phyloP scores from a whole-genome alignment of 1,140 invertebrate species.

The Rhyacophila brunnea region DNA sequence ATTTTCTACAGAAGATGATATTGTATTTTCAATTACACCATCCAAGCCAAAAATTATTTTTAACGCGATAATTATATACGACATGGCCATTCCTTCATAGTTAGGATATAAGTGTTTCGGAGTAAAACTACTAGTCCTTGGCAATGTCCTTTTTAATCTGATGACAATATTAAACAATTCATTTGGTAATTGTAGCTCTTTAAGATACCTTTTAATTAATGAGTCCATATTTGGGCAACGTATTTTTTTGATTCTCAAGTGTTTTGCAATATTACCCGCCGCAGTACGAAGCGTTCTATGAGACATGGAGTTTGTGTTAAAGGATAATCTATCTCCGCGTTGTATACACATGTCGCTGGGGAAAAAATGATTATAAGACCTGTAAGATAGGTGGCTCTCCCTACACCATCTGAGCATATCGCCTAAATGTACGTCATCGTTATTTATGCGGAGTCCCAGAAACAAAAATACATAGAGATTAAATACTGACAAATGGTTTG shows the following conservation, averaged over 20 bases:
- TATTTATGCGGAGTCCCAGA: conserved; percentile 56
- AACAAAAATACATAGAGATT: conserved; percentile 55
- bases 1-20: conserved; percentile 54
- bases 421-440: conserved; percentile 56
- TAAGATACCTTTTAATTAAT: conserved; percentile 37
- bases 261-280: conserved; percentile 7
- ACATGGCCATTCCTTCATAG: conserved; percentile 62
- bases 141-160: conserved; percentile 42
- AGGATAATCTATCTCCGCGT: conserved; percentile 12
- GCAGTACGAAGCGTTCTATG: conserved; percentile 13
- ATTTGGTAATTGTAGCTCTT: conserved; percentile 38
- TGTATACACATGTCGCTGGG: conserved; percentile 50
- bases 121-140: too few species aligned
- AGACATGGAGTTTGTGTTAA: not conserved
- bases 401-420: conserved; percentile 60
- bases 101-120: conserved; percentile 50
- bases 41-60: conserved; percentile 65
- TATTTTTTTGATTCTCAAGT: conserved; percentile 35
- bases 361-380: conserved; percentile 55
- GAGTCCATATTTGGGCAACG: conserved; percentile 51
- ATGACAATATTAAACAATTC: conserved; percentile 42
- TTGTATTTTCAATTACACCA: conserved; percentile 59
- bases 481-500: conserved; percentile 8
- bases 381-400: conserved; percentile 61
- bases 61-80: conserved; percentile 60